Conservation (phyloP, 2,797 vertebrate species). For the Poecilia gillii region DNA sequence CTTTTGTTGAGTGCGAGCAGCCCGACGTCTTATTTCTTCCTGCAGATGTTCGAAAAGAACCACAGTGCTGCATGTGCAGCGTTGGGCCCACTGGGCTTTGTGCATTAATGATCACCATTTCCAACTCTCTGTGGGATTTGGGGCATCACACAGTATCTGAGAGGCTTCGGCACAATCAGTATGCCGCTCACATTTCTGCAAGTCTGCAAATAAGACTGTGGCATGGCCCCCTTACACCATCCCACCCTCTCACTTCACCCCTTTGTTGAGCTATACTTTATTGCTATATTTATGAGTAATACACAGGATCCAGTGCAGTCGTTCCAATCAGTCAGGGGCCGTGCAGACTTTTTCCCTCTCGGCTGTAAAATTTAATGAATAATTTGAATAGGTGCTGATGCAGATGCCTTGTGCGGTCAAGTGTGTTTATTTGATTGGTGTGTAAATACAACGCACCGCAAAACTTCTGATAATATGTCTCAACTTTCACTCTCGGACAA, state of each 20-base stretch:
- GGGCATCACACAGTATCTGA: slow-evolving; percentile 57
- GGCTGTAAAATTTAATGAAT: slow-evolving; percentile 67
- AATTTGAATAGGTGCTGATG: slow-evolving; percentile 70
- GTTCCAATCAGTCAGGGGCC: slow-evolving; percentile 61
- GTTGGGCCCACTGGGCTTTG: slow-evolving; percentile 36
- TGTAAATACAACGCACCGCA: slow-evolving; percentile 29
- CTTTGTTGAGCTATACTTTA: slow-evolving; percentile 71
- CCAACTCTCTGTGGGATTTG: slow-evolving; percentile 53
- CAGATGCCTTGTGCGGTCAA: slow-evolving; percentile 52
- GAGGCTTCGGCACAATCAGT: slow-evolving; percentile 59
- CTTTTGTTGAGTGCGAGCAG: slow-evolving; percentile 10
- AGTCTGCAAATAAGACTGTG: slow-evolving; percentile 69
- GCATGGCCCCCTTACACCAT: slow-evolving; percentile 17
- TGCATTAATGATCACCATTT: slow-evolving; percentile 59
- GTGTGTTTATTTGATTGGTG: slow-evolving; percentile 47
- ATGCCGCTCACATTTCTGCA: slow-evolving; percentile 66
- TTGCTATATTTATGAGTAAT: slow-evolving; percentile 74
- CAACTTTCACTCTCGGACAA: neutral
- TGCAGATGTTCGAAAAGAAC: slow-evolving; percentile 29
- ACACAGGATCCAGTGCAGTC: slow-evolving; percentile 56
- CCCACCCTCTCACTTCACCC: slow-evolving; percentile 31
- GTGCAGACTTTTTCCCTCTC: slow-evolving; percentile 39
- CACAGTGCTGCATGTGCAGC: slow-evolving; percentile 45
- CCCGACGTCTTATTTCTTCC: slow-evolving; percentile 51
- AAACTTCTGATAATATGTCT: slow-evolving; percentile 16